Conservation (phyloP, 2,797 vertebrate species). For the Hoplostethus atlanticus region DNA sequence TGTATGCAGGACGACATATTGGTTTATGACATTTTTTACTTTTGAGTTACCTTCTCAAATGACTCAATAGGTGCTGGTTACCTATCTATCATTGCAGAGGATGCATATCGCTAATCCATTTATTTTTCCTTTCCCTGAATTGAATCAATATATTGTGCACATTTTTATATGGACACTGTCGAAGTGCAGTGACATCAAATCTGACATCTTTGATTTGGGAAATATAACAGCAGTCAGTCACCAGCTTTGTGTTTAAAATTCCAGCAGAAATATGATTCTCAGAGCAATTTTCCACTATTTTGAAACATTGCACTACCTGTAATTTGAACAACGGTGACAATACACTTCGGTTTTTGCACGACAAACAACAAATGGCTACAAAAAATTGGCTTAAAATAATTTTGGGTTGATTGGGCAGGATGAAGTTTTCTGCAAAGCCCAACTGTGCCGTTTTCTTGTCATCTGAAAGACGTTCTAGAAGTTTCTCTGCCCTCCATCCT, state of each 20-base stretch:
- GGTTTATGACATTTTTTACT: background rate
- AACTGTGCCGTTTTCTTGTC: constrained; percentile 45
- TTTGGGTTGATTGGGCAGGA: constrained; percentile 27
- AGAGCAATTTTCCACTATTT: constrained; percentile 25
- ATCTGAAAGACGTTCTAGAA: constrained; percentile 54
- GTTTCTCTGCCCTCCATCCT: constrained; percentile 66
- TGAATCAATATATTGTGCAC: constrained; percentile 3
- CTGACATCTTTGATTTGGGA: constrained; percentile 22
- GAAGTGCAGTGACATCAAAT: background rate
- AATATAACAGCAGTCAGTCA: constrained; percentile 14
- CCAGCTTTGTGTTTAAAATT: constrained; percentile 21
- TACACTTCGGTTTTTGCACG: constrained; percentile 7
- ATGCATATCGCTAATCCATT: background rate
- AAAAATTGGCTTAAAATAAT: constrained; percentile 35
- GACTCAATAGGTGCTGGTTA: background rate
- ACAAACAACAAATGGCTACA: constrained; percentile 10
- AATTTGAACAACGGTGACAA: constrained; percentile 24
- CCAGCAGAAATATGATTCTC: constrained; percentile 15
- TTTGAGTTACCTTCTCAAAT: constrained; percentile 8
- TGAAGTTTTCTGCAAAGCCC: constrained; percentile 29
- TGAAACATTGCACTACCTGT: constrained; percentile 21
- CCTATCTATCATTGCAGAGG: background rate
- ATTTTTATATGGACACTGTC: constrained; percentile 29
- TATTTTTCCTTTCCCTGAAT: background rate
- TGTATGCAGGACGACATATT: background rate